Conservation (phyloP, 1,140 invertebrate species). For the Hylaeus anthracinus region DNA sequence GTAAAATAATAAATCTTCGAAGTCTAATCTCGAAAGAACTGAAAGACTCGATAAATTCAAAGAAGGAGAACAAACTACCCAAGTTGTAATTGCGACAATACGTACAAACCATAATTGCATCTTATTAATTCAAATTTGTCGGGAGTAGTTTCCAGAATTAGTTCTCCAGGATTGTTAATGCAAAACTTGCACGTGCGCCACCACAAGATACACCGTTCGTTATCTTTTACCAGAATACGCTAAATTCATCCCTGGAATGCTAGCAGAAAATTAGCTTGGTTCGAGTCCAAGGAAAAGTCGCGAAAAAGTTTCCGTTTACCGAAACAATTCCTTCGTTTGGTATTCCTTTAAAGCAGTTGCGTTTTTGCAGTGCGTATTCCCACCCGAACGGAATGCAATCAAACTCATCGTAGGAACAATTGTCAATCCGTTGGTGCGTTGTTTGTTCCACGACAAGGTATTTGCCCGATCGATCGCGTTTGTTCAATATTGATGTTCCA, state of each 20-base stretch:
- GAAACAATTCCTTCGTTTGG: neutral
- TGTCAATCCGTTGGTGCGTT: neutral
- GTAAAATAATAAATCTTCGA: too few species aligned
- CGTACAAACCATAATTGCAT: too few species aligned
- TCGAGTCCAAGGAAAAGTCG: neutral
- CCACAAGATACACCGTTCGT: neutral
- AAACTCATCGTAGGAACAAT: neutral
- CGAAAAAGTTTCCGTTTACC: neutral
- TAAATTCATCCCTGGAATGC: neutral
- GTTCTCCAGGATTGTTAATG: neutral
- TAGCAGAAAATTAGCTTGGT: slow-evolving; percentile 25
- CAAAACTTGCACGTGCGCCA: neutral
- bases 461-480: neutral
- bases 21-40: too few species aligned
- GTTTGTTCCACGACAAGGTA: neutral
- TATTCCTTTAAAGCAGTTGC: neutral
- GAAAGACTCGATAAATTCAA: too few species aligned
- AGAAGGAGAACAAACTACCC: too few species aligned
- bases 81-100: too few species aligned
- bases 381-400: neutral
- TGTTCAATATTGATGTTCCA: neutral
- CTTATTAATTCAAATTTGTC: neutral
- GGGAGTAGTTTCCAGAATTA: neutral
- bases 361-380: too few species aligned
- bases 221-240: neutral